phyloP scores from a whole-genome alignment of 1,140 invertebrate genomes.

The Drepana arcuata region DNA sequence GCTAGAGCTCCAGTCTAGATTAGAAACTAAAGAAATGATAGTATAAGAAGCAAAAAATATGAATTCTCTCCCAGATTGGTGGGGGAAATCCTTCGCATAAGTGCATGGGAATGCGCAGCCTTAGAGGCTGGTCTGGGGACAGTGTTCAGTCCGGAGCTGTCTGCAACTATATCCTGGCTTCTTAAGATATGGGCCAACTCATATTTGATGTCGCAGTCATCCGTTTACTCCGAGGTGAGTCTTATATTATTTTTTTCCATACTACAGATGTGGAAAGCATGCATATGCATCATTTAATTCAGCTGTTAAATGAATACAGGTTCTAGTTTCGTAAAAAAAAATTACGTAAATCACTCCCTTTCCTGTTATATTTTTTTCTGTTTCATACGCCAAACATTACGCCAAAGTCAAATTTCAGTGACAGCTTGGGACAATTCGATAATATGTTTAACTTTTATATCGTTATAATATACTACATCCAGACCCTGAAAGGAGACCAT shows the following conservation, averaged over 20 bases:
- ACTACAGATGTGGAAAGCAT: not conserved
- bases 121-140: slow-evolving; percentile 67
- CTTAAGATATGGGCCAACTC: slow-evolving; percentile 82
- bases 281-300: not conserved
- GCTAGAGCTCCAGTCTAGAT: too few species aligned
- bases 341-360: not conserved
- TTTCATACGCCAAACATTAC: not conserved
- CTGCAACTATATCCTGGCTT: slow-evolving; percentile 86
- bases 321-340: not conserved
- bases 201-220: slow-evolving; percentile 82
- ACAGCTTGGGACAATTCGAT: not conserved
- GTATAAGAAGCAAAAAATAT: too few species aligned
- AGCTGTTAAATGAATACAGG: not conserved
- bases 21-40: too few species aligned
- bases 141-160: slow-evolving; percentile 85
- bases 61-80: slow-evolving; percentile 31
- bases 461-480: too few species aligned
- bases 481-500: too few species aligned
- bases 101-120: slow-evolving; percentile 54
- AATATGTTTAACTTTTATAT: too few species aligned
- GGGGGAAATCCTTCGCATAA: slow-evolving; percentile 68
- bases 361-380: not conserved
- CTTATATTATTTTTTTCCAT: not conserved
- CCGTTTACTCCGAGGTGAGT: slow-evolving; percentile 77
- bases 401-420: not conserved